These are phyloP conservation scores for Diploscapter pachys DNA, from an alignment of 1,140 invertebrate genomes.

Conservation along the genomic window DNA sequence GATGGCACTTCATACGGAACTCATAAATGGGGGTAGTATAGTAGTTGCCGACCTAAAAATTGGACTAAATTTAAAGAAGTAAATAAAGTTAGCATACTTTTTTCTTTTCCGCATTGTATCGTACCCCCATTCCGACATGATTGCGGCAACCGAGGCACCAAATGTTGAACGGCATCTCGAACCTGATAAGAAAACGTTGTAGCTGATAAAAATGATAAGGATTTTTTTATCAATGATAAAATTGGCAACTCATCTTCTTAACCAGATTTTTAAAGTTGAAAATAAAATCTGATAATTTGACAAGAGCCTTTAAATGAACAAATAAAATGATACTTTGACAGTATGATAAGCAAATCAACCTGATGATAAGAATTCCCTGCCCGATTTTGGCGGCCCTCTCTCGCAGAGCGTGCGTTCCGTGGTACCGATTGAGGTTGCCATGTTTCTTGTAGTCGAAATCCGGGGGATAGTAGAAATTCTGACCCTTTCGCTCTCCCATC, in stretches of 20 bases:
- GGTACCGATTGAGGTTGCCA: conserved; percentile 79
- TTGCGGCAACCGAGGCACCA: conserved; percentile 97
- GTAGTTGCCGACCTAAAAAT: conserved; percentile 87
- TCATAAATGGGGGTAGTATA: conserved; percentile 95
- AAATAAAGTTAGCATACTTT: conserved; percentile 69
- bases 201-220: too few species aligned
- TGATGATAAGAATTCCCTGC: conserved; percentile 91
- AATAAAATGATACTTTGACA: too few species aligned
- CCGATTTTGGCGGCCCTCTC: conserved; percentile 90
- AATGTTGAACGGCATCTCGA: conserved; percentile 99
- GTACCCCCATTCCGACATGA: conserved; percentile 97
- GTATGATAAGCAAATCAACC: conserved; percentile 49
- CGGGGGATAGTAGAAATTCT: conserved; percentile 96
- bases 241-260: too few species aligned
- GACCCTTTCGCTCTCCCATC: conserved; percentile 92
- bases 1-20: conserved; percentile 98
- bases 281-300: too few species aligned
- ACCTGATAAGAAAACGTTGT: conserved; percentile 64
- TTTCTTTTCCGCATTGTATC: conserved; percentile 96
- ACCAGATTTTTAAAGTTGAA: too few species aligned
- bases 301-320: too few species aligned
- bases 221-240: too few species aligned
- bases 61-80: conserved; percentile 9
- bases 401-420: conserved; percentile 89
- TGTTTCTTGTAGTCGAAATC: conserved; percentile 91